phyloP scores from a whole-genome alignment of 2,113 vertebrate genomes.

The Gymnarchus niloticus region DNA sequence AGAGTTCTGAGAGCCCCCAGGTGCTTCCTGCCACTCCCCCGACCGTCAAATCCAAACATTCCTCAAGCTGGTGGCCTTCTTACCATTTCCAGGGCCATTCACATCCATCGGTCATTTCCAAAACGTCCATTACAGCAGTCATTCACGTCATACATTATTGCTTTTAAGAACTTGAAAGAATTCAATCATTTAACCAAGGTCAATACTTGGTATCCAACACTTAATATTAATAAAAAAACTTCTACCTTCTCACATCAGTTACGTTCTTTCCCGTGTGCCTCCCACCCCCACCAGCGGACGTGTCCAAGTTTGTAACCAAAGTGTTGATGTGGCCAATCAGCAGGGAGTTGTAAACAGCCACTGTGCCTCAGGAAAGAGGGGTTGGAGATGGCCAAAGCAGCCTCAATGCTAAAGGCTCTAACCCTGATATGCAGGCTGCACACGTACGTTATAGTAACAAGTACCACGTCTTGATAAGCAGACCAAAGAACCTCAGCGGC shows the following conservation, averaged over 20 bases:
- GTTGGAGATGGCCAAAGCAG: background rate
- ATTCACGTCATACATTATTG: background rate
- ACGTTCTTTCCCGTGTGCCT: background rate
- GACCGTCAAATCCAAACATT: background rate
- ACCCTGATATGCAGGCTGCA: background rate
- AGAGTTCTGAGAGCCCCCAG: background rate
- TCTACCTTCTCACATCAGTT: background rate
- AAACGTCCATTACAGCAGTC: background rate
- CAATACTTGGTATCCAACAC: background rate
- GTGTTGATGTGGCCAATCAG: background rate
- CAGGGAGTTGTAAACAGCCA: background rate
- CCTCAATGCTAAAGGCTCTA: background rate
- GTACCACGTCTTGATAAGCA: background rate
- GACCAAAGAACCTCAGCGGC: too few relatives aligned
- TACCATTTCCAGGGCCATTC: background rate
- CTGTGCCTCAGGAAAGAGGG: background rate
- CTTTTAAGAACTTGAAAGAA: background rate
- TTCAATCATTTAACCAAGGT: background rate
- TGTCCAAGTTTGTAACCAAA: background rate
- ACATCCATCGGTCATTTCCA: background rate
- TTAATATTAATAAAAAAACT: slow-evolving; percentile 1
- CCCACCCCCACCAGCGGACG: background rate
- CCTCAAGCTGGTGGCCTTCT: background rate
- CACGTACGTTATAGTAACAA: background rate
- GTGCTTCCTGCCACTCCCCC: background rate